Base-by-base conservation (phyloP, 2,888 invertebrate species). In the Tanaodytes sp. region DNA sequence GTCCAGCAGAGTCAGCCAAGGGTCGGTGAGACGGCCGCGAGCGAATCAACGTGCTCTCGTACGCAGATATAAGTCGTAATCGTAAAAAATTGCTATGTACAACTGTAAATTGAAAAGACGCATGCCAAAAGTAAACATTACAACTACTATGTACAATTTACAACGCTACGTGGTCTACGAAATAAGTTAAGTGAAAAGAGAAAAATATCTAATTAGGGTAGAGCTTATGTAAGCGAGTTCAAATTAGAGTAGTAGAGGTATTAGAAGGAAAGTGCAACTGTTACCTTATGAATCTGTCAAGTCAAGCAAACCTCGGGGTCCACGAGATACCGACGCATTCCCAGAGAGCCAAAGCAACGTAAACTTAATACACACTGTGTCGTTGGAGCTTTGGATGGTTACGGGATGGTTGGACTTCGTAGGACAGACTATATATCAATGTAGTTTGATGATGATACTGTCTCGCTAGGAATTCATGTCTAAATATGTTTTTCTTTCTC, bases 221-320 rank as follows among this genome's bases (percentile, higher is more conserved):
- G 62, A 63, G 65, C 62, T 65, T 59, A 31, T 37, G 64, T 55
- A 64, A 73, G 72, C 63, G 66, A 71, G 48, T 73, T 49, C 15
- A 55, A 61, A 61, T 16, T 39, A 66, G 42, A 66, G 67, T 64
- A 64, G 40, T 58, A 68, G 62, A 19, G 68, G 49, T 62, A 75
- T 77, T 80, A 78, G 77, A 85, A 86, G 86, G 85, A 87, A 87
- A 88, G 90, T 90, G 90, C 90, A 90, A 89, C 89, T 88, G 88
- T 85, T 90, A 88, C 88, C 88, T 88, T 82, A 82, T 83, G 77
- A 80, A 83, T 84, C 81, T 81, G 82, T 84, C 82, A 84, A 84
- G 80, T 84, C 84, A 85, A 85, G 88, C 85, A 85, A 86, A 87
- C 87, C 87, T 85, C 82, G 79, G 82, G 85, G 79, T 85, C 85